Evolutionary conservation across 1,140 invertebrate genomes (phyloP).

Genomic region (Oscheius sp.): DNA sequence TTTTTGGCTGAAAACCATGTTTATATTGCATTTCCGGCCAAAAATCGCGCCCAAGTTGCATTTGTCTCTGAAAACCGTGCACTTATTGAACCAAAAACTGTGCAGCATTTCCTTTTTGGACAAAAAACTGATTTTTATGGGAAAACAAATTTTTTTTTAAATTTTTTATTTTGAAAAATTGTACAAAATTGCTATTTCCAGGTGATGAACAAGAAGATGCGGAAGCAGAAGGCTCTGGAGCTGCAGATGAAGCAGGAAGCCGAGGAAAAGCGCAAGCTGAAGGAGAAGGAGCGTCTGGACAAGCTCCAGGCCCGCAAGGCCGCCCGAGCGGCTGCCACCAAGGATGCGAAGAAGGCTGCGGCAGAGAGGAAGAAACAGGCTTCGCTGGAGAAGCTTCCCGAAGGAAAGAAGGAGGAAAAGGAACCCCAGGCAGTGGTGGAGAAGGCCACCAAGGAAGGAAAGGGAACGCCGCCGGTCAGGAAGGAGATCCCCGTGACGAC

Average conservation of each 20-base stretch:
- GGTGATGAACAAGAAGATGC: slow-evolving; percentile 15
- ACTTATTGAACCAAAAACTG: no score
- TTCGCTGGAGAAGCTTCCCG: neutral
- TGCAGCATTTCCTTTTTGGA: no score
- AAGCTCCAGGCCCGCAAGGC: slow-evolving; percentile 25
- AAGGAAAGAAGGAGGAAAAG: neutral
- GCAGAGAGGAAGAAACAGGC: neutral
- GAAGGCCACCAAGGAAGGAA: neutral
- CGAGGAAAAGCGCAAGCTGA: slow-evolving; percentile 22
- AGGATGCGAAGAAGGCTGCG: slow-evolving; percentile 17
- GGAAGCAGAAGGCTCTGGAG: slow-evolving; percentile 27
- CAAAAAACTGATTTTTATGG: no score
- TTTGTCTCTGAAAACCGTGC: no score
- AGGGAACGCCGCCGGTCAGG: neutral
- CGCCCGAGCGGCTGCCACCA: neutral
- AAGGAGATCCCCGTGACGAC: slow-evolving; percentile 28
- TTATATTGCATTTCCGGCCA: no score
- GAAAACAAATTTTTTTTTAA: no score
- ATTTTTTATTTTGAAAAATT: neutral
- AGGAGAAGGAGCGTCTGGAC: slow-evolving; percentile 31
- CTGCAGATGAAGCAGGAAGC: slow-evolving; percentile 22
- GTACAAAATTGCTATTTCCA: neutral
- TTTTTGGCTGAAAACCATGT: no score
- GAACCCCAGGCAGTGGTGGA: neutral
- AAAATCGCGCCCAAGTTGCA: no score